Percentiles rank a stretch among this genome's conserved stretches.
Conservation (phyloP, 2,113 vertebrate genomes). For the Pycnonotus jocosus region DNA sequence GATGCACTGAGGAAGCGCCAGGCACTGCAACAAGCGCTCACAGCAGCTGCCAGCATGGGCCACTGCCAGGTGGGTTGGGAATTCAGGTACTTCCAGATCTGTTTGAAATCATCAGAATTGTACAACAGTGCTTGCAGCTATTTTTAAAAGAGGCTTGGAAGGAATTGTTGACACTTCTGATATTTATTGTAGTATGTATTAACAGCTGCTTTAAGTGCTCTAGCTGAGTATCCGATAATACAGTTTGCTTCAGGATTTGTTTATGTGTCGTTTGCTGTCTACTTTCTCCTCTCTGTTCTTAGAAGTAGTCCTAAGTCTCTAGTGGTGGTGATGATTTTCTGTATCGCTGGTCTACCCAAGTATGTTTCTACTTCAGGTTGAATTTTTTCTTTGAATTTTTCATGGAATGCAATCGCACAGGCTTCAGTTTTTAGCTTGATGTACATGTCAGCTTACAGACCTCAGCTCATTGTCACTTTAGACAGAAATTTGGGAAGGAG, state of each 20-base stretch:
- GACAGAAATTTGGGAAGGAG: neutral
- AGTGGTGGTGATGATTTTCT: neutral
- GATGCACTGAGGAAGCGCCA: conserved; percentile 78
- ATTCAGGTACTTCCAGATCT: rapidly evolving
- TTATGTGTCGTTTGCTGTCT: neutral
- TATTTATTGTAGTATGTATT: neutral
- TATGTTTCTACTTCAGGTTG: neutral
- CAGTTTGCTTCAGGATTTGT: neutral
- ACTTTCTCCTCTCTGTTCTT: neutral
- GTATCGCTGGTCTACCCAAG: neutral
- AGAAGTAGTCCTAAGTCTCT: neutral
- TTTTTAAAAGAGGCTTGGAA: neutral
- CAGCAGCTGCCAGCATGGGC: conserved; percentile 93
- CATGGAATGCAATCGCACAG: neutral
- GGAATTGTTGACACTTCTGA: neutral
- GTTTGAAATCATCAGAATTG: neutral
- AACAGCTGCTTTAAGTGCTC: neutral
- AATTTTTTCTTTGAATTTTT: neutral
- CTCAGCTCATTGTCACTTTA: neutral
- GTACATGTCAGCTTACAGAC: neutral
- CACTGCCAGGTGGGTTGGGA: conserved; percentile 81
- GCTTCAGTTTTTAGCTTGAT: neutral
- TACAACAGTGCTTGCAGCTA: neutral
- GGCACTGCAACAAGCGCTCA: conserved; percentile 89
- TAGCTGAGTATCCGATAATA: neutral